Conservation (phyloP, 2,113 vertebrate genomes). For the Calidris pugnax region DNA sequence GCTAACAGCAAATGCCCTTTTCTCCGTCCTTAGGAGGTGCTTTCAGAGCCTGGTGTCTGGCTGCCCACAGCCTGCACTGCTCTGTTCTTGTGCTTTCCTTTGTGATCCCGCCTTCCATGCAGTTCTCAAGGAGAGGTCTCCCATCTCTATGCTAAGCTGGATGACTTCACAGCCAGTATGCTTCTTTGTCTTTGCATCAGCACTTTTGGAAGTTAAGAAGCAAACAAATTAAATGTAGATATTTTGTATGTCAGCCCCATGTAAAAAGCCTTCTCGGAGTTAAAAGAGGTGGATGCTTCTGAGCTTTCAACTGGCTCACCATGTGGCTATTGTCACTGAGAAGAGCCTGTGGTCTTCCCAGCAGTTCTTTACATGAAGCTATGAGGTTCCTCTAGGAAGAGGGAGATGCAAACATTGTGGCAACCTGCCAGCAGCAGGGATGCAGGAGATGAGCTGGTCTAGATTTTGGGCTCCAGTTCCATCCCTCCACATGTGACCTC, state of each 20-base stretch:
- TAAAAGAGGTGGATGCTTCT: background rate
- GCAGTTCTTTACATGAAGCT: background rate
- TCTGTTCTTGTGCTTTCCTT: background rate
- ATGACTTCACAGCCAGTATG: background rate
- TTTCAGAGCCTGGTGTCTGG: background rate
- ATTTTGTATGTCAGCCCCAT: background rate
- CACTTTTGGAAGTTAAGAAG: background rate
- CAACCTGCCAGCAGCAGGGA: background rate
- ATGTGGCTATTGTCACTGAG: background rate
- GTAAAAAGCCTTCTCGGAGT: background rate
- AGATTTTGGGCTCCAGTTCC: background rate
- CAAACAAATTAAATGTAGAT: background rate
- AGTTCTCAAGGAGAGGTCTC: background rate
- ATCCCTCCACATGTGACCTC: accelerated
- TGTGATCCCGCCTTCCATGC: background rate
- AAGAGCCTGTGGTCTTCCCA: background rate
- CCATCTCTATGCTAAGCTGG: background rate
- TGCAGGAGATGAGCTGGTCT: background rate
- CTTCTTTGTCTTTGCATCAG: background rate
- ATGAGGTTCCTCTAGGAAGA: background rate
- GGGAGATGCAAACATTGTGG: background rate
- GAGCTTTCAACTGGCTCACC: background rate
- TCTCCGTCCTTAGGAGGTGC: background rate
- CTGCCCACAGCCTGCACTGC: background rate
- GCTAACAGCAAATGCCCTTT: background rate